These are phyloP conservation scores for Xylophagus ater DNA, from an alignment of 2,888 invertebrate genomes.

Conservation along the genomic window DNA sequence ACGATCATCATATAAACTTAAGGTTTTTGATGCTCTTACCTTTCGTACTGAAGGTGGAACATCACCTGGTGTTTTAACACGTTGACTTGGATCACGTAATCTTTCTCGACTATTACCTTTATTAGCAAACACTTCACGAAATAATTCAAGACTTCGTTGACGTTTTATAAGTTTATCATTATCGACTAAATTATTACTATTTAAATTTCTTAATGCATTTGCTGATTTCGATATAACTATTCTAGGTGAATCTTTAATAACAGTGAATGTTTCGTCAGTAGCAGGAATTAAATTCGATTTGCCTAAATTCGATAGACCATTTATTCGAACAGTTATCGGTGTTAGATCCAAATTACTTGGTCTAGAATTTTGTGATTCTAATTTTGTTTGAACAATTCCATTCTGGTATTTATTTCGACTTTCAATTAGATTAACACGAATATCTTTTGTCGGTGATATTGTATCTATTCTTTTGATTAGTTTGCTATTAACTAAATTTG, in stretches of 20 bases:
- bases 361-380: slow-evolving; percentile 17
- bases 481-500: slow-evolving; percentile 33
- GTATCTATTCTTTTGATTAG: slow-evolving; percentile 11
- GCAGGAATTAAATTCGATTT: slow-evolving; percentile 33
- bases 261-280: slow-evolving; percentile 20
- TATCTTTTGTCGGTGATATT: slow-evolving; percentile 23
- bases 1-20: slow-evolving; percentile 79
- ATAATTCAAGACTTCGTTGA: slow-evolving; percentile 64
- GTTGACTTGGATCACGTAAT: slow-evolving; percentile 60
- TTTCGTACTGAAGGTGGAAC: slow-evolving; percentile 65
- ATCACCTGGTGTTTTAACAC: slow-evolving; percentile 74
- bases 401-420: slow-evolving; percentile 19
- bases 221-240: slow-evolving; percentile 24
- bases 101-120: slow-evolving; percentile 51
- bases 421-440: slow-evolving; percentile 23
- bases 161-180: slow-evolving; percentile 37
- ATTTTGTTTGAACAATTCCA: slow-evolving; percentile 13
- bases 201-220: slow-evolving; percentile 31
- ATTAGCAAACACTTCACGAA: slow-evolving; percentile 61
- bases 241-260: slow-evolving; percentile 29
- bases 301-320: slow-evolving; percentile 22
- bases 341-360: slow-evolving; percentile 34
- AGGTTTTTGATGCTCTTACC: slow-evolving; percentile 58
- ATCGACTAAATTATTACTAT: slow-evolving; percentile 12
- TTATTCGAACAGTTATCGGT: slow-evolving; percentile 23